Base-by-base conservation (phyloP, 2,113 vertebrate species). In the Montifringilla adamsi region DNA sequence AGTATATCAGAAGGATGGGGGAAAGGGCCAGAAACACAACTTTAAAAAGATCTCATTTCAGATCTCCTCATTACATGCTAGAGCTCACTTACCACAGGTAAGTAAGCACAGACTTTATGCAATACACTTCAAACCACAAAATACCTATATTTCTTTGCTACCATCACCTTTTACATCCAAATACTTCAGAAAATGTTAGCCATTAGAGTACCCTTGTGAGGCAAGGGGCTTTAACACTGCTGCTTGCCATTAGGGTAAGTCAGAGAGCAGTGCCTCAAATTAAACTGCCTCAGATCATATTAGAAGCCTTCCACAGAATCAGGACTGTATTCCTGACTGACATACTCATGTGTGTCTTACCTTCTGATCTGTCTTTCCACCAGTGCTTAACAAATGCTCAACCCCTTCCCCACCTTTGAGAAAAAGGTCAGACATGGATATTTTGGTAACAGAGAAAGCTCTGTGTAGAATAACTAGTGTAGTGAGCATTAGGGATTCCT, bases 311-410 rank as follows among this genome's bases (percentile, higher is more conserved):
- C 7, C 27, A 22, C 23, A 68, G 15, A 52, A 35, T 21, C 18
- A 70, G 69, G 49, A 37, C 30, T 6, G 0, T 0, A 1, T 60
- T 63, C 4, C n/a, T 88, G 59, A 46, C 20, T 26, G 28, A 69
- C 2, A 5, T 12, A 81, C 9, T 7, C 1, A 3, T 22, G 33
- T 27, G n/a, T 0, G 0, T 11, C 50, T 46, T 41, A n/a, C 49
- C 37, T 84, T 46, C n/a, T 33, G 16, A n/a, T 44, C 27, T 10
- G 13, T 55, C 30, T 66, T 62, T 24, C 46, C 63, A 52, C 7
- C n/a, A 46, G 4, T 1, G 7, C n/a, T 60, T 8, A 59, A 35
- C 16, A 87, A 35, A 55, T 21, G 39, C 47, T 84, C 75, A 74
- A 28, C 16, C 44, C 39, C 58, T 72, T 92, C 24, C 26, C 43